Conservation (phyloP, 2,113 vertebrate genomes). For the Hyaena hyaena region DNA sequence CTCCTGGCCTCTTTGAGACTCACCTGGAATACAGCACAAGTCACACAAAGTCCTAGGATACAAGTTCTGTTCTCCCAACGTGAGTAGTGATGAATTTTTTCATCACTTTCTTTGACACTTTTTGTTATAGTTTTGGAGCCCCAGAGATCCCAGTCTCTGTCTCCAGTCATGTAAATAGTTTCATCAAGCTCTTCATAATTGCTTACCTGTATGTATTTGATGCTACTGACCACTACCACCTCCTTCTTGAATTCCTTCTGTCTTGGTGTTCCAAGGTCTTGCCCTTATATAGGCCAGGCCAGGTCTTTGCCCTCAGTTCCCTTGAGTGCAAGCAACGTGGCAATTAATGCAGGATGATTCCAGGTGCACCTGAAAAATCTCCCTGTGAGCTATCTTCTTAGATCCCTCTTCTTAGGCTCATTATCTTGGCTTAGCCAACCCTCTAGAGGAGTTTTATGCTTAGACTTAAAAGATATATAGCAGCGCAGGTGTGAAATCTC, state of each 20-base stretch:
- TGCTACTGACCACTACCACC: not conserved
- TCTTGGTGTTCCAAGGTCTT: not conserved
- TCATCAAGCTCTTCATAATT: not conserved
- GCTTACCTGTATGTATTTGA: not conserved
- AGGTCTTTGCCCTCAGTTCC: not conserved
- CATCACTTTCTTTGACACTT: not conserved
- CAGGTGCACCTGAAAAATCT: not conserved
- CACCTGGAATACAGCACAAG: not conserved
- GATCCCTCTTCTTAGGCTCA: not conserved
- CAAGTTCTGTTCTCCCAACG: not conserved
- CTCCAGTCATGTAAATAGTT: not conserved
- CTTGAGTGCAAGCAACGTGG: not conserved
- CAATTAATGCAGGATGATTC: not conserved
- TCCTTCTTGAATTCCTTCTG: not conserved
- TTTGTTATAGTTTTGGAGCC: not conserved
- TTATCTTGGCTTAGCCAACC: not conserved
- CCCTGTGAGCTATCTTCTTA: not conserved
- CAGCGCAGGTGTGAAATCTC: not conserved
- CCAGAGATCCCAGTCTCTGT: not conserved
- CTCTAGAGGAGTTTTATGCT: not conserved
- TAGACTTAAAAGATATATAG: not conserved
- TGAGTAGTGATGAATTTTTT: not conserved
- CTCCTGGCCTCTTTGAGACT: not conserved
- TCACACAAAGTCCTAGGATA: not conserved
- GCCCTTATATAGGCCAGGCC: not conserved